Conservation (phyloP, 1,140 invertebrate genomes). For the Portunus trituberculatus region DNA sequence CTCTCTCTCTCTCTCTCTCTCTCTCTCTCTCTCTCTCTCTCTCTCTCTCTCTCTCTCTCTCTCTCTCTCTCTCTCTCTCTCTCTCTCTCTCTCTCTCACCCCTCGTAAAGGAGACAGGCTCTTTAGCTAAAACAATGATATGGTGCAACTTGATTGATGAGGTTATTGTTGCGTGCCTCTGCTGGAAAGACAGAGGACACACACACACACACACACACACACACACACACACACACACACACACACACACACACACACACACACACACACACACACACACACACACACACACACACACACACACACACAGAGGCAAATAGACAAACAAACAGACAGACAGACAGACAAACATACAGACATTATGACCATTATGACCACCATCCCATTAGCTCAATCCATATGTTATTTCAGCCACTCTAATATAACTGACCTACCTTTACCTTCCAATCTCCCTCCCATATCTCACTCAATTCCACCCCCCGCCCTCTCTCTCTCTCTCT, state of each 20-base stretch:
- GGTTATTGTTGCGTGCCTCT: too few relatives aligned
- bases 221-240: neutral
- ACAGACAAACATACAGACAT: neutral
- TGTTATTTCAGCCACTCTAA: too few relatives aligned
- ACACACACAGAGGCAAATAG: neutral
- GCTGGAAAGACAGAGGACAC: neutral
- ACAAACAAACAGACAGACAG: neutral
- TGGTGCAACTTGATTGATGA: too few relatives aligned
- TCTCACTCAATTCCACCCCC: too few relatives aligned
- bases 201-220: neutral
- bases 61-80: neutral
- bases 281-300: neutral
- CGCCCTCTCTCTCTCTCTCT: too few relatives aligned
- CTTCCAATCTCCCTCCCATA: too few relatives aligned
- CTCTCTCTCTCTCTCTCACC: neutral
- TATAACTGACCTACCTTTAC: too few relatives aligned
- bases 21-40: constrained; percentile 41
- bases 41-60: constrained; percentile 41
- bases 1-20: constrained; percentile 34
- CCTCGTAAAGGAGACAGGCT: neutral
- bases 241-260: too few relatives aligned
- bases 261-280: neutral
- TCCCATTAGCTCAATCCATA: too few relatives aligned
- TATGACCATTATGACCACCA: too few relatives aligned
- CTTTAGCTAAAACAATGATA: neutral